Conservation (phyloP, 2,888 invertebrate species). For the Lycophotia porphyrea region DNA sequence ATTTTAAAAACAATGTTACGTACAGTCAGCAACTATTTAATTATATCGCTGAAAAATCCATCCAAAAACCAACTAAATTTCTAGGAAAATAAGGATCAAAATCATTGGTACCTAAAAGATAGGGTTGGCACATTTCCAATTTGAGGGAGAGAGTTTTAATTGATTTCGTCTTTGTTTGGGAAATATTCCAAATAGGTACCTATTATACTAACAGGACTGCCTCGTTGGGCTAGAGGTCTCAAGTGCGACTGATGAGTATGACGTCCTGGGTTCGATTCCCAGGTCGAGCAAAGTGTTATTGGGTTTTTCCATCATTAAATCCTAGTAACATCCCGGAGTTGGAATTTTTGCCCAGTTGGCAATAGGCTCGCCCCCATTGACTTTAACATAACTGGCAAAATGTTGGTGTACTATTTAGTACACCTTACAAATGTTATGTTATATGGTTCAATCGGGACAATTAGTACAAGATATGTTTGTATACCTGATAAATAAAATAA, state of each 20-base stretch:
- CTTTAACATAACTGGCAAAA: neutral
- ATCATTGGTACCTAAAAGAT: slow-evolving; percentile 33
- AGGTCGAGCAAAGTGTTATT: neutral
- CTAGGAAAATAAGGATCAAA: slow-evolving; percentile 14
- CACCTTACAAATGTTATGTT: too few relatives aligned
- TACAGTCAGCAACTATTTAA: slow-evolving; percentile 64
- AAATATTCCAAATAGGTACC: slow-evolving; percentile 53
- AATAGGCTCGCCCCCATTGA: neutral
- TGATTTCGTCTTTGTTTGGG: slow-evolving; percentile 69
- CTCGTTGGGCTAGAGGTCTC: neutral
- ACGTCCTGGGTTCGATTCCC: neutral
- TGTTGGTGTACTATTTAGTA: neutral
- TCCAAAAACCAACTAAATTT: slow-evolving; percentile 26
- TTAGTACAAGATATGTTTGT: slow-evolving; percentile 12
- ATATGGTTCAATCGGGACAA: slow-evolving; percentile 39
- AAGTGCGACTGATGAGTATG: neutral
- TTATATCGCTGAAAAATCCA: slow-evolving; percentile 39
- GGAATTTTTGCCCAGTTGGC: neutral
- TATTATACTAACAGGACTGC: slow-evolving; percentile 35
- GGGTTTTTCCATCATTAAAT: too few relatives aligned
- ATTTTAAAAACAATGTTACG: slow-evolving; percentile 58
- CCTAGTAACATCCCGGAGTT: neutral
- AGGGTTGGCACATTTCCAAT: slow-evolving; percentile 65
- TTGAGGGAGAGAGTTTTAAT: slow-evolving; percentile 67
- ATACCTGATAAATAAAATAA: slow-evolving; percentile 29